phyloP scores from a whole-genome alignment of 64 coral and sea anemone species.

The Dendrophyllia cribrosa region DNA sequence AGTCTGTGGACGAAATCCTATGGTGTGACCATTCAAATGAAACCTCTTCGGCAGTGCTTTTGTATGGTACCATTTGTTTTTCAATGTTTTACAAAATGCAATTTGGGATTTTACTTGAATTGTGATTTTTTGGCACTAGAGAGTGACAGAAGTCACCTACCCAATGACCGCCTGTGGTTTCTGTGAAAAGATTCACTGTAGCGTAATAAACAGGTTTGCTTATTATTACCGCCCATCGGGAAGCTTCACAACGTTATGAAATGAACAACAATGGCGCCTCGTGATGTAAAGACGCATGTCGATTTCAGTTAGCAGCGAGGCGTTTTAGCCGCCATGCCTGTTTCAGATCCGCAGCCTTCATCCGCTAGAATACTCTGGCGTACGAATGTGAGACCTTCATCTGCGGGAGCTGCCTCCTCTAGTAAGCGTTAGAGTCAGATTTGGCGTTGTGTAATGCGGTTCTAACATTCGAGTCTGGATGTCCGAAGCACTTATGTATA shows the following conservation, averaged over 20 bases:
- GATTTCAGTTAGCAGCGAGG: not conserved
- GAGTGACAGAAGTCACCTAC: too few species aligned
- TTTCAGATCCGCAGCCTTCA: not conserved
- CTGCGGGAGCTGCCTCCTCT: not conserved
- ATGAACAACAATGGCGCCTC: constrained; percentile 31
- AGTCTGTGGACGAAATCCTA: too few species aligned
- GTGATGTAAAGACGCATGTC: not conserved
- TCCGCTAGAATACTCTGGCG: constrained; percentile 14
- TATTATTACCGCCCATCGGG: not conserved
- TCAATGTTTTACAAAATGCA: too few species aligned
- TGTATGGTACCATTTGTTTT: too few species aligned
- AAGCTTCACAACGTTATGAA: not conserved
- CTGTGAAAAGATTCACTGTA: constrained; percentile 13
- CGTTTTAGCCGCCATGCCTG: not conserved
- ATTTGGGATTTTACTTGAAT: too few species aligned
- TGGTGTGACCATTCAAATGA: too few species aligned
- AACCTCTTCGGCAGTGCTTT: too few species aligned
- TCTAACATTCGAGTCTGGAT: too few species aligned
- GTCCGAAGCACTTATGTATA: too few species aligned
- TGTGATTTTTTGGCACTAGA: too few species aligned
- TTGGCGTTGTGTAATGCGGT: too few species aligned
- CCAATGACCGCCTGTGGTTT: not conserved
- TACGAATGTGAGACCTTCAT: constrained; percentile 17
- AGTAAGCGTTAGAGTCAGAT: not conserved
- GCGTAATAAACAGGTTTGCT: constrained; percentile 26